phyloP scores from a whole-genome alignment of 2,888 invertebrate species.

The Morpho deidamia region DNA sequence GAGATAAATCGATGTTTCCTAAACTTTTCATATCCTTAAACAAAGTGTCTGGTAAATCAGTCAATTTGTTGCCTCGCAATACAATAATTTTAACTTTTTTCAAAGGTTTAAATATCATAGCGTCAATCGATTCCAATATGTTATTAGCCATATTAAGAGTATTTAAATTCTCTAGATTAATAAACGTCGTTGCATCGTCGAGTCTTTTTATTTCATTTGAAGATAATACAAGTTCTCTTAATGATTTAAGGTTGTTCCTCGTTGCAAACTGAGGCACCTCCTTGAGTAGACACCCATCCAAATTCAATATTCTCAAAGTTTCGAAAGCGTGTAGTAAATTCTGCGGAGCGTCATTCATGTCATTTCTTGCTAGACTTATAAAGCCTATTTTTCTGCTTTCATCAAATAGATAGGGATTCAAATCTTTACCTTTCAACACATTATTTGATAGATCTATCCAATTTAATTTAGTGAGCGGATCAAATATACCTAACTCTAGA shows the following conservation, averaged over 20 bases:
- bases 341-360: constrained; percentile 41
- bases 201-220: constrained; percentile 46
- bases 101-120: constrained; percentile 41
- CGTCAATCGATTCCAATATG: constrained; percentile 41
- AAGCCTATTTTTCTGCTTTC: constrained; percentile 32
- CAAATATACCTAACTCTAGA: constrained; percentile 42
- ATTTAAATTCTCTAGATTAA: constrained; percentile 43
- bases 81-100: constrained; percentile 44
- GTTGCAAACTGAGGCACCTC: constrained; percentile 48
- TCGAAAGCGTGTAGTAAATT: constrained; percentile 36
- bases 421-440: constrained; percentile 34
- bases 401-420: constrained; percentile 40
- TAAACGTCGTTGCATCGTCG: constrained; percentile 33
- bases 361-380: constrained; percentile 48
- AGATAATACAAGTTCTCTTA: constrained; percentile 47
- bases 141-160: constrained; percentile 50
- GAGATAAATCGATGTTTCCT: constrained; percentile 46
- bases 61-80: constrained; percentile 48
- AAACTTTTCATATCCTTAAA: constrained; percentile 45
- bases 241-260: constrained; percentile 40
- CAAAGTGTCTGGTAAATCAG: constrained; percentile 41
- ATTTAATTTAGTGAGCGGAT: constrained; percentile 36
- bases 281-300: constrained; percentile 43
- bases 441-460: constrained; percentile 48
- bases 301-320: constrained; percentile 37